These are phyloP conservation scores for Cettia cetti DNA, from an alignment of 2,113 vertebrate genomes.

Conservation along the genomic window DNA sequence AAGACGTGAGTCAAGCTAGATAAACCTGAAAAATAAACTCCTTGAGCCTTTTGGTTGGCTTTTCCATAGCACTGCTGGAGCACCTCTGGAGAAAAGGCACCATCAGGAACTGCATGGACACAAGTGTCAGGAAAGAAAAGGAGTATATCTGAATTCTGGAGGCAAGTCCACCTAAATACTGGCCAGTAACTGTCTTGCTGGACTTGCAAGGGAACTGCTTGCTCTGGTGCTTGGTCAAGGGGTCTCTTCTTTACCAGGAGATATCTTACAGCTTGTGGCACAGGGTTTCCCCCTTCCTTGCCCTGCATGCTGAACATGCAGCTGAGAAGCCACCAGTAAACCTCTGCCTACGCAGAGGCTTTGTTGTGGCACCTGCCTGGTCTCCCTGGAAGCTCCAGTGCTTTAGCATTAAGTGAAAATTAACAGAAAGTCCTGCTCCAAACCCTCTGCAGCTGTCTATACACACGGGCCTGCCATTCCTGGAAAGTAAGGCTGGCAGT, in stretches of 20 bases:
- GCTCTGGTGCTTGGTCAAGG: neutral
- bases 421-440: neutral
- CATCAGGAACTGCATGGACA: neutral
- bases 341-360: neutral
- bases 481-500: constrained; percentile 36
- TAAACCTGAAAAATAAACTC: neutral
- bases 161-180: neutral
- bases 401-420: neutral
- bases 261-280: neutral
- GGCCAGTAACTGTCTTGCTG: neutral
- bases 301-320: neutral
- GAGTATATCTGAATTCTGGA: neutral
- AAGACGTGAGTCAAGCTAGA: neutral
- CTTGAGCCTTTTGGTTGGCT: neutral
- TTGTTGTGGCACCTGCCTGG: neutral
- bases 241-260: neutral
- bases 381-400: neutral
- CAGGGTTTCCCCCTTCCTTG: neutral
- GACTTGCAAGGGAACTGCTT: neutral
- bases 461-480: neutral
- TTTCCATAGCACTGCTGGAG: neutral
- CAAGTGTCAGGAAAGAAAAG: neutral
- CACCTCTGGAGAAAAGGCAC: neutral
- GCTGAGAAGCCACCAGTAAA: neutral
- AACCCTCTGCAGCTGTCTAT: neutral